Conservation (phyloP, 2,797 vertebrate genomes). For the Fringilla coelebs region DNA sequence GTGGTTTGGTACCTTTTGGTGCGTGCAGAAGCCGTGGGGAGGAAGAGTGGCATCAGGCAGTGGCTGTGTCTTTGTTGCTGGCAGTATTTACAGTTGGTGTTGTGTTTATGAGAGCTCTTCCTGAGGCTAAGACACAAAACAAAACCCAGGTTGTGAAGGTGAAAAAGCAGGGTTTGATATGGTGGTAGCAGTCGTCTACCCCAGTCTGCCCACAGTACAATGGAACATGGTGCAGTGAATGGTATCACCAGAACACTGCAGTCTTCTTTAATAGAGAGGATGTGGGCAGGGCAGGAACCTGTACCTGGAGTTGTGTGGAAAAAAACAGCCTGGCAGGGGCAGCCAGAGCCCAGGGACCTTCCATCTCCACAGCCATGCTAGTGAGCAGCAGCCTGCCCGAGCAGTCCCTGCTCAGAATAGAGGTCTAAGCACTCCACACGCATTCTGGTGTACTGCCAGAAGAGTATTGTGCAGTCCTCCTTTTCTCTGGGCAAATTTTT, state of each 20-base stretch:
- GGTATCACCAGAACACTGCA: fast-evolving
- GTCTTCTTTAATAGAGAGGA: background rate
- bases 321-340: background rate
- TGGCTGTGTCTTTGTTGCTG: background rate
- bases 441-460: background rate
- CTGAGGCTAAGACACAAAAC: background rate
- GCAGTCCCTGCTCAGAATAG: background rate
- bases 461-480: background rate
- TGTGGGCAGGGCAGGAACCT: background rate
- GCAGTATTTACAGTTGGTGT: background rate
- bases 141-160: background rate
- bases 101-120: background rate
- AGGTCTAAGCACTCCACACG: background rate
- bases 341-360: background rate
- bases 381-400: background rate
- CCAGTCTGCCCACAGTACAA: background rate
- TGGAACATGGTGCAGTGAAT: fast-evolving
- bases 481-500: background rate
- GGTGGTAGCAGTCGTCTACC: background rate
- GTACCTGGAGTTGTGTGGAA: background rate
- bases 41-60: background rate
- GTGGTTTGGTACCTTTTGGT: background rate
- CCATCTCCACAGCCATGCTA: background rate
- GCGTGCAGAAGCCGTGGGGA: background rate
- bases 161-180: background rate